phyloP scores from a whole-genome alignment of 2,888 invertebrate species.

The Drosophila meridionalis region DNA sequence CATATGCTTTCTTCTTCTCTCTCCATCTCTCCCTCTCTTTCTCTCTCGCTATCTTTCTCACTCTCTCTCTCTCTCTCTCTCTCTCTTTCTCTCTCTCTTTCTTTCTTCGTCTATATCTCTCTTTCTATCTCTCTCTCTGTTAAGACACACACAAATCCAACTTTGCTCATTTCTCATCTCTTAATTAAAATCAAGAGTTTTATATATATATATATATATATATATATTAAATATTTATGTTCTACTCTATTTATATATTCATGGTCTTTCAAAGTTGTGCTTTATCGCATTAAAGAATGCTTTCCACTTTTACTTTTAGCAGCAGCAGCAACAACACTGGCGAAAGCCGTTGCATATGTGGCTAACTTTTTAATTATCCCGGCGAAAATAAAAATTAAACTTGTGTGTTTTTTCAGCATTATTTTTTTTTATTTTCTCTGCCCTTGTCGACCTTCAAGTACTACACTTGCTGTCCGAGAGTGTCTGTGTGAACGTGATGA shows the following conservation, averaged over 20 bases:
- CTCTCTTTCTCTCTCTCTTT: neutral
- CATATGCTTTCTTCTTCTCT: too few species aligned
- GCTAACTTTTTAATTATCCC: constrained; percentile 66
- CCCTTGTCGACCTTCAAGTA: constrained; percentile 30
- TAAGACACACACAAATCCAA: neutral
- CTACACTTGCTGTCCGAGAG: constrained; percentile 38
- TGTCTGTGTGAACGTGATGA: constrained; percentile 56
- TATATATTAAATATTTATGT: neutral
- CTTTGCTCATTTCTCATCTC: neutral
- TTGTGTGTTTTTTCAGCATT: constrained; percentile 35
- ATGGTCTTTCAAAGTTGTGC: constrained; percentile 13
- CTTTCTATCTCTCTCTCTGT: neutral
- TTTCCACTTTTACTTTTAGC: constrained; percentile 38
- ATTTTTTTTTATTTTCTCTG: constrained; percentile 9
- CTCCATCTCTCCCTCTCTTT: neutral
- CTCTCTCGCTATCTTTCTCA: neutral
- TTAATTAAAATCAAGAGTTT: constrained; percentile 8
- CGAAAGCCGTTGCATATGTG: constrained; percentile 32
- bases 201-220: neutral
- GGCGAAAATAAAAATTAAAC: constrained; percentile 55
- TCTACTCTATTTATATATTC: constrained; percentile 10
- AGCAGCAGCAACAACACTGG: constrained; percentile 15
- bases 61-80: neutral
- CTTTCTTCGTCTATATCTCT: too few species aligned
- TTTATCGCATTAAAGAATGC: constrained; percentile 37